Percentiles rank a stretch among this genome's conserved stretches.
These are phyloP conservation scores for Chaetorhynchus papuensis DNA, from an alignment of 2,113 vertebrate species.

Conservation along the genomic window DNA sequence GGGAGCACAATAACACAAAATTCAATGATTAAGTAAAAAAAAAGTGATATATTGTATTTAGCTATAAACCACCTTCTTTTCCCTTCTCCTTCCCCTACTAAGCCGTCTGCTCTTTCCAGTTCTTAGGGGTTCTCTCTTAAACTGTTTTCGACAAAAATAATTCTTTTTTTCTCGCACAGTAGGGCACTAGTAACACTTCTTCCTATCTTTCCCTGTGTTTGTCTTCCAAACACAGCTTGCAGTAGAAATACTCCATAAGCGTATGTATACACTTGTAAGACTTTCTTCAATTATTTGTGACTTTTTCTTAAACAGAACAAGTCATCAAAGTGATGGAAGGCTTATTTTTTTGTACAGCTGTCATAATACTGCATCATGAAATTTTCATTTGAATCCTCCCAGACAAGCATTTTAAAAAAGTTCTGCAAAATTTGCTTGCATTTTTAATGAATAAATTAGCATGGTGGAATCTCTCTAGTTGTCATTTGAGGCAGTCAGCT, in stretches of 20 bases:
- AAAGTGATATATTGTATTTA: neutral
- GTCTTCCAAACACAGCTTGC: neutral
- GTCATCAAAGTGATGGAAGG: neutral
- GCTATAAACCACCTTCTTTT: fast-evolving
- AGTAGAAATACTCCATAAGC: neutral
- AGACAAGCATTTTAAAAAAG: neutral
- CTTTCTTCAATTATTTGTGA: neutral
- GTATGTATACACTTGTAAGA: neutral
- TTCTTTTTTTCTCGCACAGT: neutral
- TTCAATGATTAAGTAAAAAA: neutral
- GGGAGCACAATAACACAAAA: neutral
- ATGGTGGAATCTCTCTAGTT: neutral
- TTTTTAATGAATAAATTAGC: neutral
- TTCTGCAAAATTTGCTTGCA: neutral
- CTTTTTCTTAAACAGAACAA: neutral
- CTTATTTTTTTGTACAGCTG: neutral
- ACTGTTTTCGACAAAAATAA: neutral
- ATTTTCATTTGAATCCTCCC: neutral
- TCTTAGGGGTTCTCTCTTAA: neutral
- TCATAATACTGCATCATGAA: neutral
- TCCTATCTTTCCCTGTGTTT: neutral
- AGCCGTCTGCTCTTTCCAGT: neutral
- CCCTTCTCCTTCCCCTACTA: fast-evolving
- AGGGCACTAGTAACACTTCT: neutral
- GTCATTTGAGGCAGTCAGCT: neutral